Conservation (phyloP, 2,113 vertebrate species). For the Urocolius indicus region DNA sequence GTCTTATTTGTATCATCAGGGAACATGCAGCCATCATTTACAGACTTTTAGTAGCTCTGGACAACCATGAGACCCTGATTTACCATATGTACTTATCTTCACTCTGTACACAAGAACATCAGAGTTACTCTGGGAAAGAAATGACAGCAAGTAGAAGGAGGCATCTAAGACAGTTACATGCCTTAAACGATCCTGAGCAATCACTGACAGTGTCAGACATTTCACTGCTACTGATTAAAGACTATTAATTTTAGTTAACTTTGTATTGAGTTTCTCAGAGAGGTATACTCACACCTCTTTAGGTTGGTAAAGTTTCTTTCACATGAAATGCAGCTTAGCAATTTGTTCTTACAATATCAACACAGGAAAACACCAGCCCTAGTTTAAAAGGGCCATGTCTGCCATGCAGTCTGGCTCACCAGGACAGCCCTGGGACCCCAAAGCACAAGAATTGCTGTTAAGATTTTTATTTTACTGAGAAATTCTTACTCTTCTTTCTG, state of each 20-base stretch:
- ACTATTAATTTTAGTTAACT: not conserved
- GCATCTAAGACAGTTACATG: not conserved
- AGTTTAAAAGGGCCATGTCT: not conserved
- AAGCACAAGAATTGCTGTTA: not conserved
- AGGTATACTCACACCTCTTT: not conserved
- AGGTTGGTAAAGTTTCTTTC: not conserved
- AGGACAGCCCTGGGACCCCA: fast-evolving
- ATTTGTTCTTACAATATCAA: not conserved
- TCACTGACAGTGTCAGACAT: not conserved
- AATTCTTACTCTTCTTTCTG: not conserved
- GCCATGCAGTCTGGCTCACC: not conserved
- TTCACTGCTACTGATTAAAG: not conserved
- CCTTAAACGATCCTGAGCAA: not conserved
- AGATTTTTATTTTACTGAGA: not conserved
- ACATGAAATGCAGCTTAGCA: not conserved
- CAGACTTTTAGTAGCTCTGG: not conserved
- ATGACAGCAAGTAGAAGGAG: not conserved
- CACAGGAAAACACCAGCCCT: not conserved
- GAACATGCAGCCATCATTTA: not conserved
- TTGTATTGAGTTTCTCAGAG: not conserved
- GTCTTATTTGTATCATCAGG: not conserved
- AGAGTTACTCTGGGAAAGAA: not conserved
- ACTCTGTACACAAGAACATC: not conserved
- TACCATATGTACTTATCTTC: not conserved
- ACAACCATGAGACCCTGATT: not conserved